Conservation (phyloP, 2,797 vertebrate species). For the Aeoliscus strigatus region DNA sequence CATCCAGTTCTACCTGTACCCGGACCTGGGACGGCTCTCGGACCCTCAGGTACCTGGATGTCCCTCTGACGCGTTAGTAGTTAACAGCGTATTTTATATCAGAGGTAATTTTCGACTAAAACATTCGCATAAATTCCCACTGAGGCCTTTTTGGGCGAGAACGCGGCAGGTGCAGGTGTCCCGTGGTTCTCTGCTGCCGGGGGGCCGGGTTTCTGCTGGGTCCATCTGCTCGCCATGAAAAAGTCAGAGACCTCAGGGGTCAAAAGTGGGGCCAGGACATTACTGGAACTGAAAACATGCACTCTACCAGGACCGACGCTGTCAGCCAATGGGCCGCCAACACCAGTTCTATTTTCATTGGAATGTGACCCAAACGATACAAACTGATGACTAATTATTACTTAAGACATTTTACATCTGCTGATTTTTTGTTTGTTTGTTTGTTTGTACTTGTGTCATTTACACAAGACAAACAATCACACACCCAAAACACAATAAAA, state of each 20-base stretch:
- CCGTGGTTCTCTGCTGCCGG: slow-evolving; percentile 45
- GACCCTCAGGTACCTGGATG: slow-evolving; percentile 85
- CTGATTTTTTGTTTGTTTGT: too few species aligned
- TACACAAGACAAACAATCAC: too few species aligned
- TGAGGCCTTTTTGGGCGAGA: slow-evolving; percentile 6
- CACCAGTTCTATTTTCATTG: too few species aligned
- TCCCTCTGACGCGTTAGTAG: too few species aligned
- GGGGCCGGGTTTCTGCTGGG: slow-evolving; percentile 47
- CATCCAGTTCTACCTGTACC: slow-evolving; percentile 94
- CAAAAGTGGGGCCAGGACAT: slow-evolving; percentile 36
- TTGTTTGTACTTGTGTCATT: too few species aligned
- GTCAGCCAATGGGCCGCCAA: too few species aligned
- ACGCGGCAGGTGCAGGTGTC: slow-evolving; percentile 35
- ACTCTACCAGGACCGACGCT: slow-evolving; percentile 21
- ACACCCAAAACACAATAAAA: too few species aligned
- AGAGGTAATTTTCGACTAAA: not conserved
- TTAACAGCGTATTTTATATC: too few species aligned
- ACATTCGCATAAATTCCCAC: not conserved
- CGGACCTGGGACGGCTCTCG: slow-evolving; percentile 87
- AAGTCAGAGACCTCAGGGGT: slow-evolving; percentile 22
- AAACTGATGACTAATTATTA: too few species aligned
- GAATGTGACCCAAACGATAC: too few species aligned
- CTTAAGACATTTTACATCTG: too few species aligned
- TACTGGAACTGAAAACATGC: slow-evolving; percentile 44
- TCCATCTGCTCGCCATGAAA: slow-evolving; percentile 61